Evolutionary conservation across 2,113 vertebrate genomes (phyloP).

Genomic region (Nycticebus coucang): DNA sequence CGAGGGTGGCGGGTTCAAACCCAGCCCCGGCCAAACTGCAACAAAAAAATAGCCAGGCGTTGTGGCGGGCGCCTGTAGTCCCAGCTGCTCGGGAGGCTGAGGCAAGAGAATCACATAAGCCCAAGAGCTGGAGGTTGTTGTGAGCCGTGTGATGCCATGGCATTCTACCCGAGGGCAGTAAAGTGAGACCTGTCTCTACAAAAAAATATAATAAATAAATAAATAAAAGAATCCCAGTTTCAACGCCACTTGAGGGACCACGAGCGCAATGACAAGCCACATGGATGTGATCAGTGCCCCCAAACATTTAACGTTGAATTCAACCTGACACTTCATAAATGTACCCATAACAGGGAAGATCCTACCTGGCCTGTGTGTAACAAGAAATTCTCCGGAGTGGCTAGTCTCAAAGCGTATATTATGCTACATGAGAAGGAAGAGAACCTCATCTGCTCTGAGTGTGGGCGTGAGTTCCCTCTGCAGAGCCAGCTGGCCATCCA

Average conservation of each 20-base stretch:
- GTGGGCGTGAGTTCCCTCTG: slow-evolving; percentile 97
- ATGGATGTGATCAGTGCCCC: slow-evolving; percentile 96
- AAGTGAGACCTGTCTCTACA: too few species aligned
- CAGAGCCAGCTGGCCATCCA: slow-evolving; percentile 96
- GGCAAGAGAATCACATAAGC: too few species aligned
- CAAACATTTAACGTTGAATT: slow-evolving; percentile 98
- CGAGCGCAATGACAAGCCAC: slow-evolving; percentile 86
- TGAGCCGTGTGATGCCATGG: too few species aligned
- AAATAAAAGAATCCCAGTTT: slow-evolving; percentile 88
- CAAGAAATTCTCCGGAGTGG: slow-evolving; percentile 96
- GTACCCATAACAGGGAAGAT: slow-evolving; percentile 93
- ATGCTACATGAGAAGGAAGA: slow-evolving; percentile 99
- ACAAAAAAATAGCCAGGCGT: too few species aligned
- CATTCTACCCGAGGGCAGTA: too few species aligned
- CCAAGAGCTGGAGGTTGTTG: too few species aligned
- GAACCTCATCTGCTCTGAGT: slow-evolving; percentile 98
- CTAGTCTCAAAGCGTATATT: slow-evolving; percentile 97
- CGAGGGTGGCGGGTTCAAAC: too few species aligned
- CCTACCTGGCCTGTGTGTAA: slow-evolving; percentile 95
- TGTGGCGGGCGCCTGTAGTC: too few species aligned
- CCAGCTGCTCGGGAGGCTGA: too few species aligned
- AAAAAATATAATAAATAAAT: too few species aligned
- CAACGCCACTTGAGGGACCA: too few species aligned
- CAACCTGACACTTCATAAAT: slow-evolving; percentile 97
- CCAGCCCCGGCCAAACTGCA: too few species aligned